Percentiles rank a stretch among this genome's conserved stretches.
Conservation (phyloP, 2,888 invertebrate species). For the Tryphoninae sp. region DNA sequence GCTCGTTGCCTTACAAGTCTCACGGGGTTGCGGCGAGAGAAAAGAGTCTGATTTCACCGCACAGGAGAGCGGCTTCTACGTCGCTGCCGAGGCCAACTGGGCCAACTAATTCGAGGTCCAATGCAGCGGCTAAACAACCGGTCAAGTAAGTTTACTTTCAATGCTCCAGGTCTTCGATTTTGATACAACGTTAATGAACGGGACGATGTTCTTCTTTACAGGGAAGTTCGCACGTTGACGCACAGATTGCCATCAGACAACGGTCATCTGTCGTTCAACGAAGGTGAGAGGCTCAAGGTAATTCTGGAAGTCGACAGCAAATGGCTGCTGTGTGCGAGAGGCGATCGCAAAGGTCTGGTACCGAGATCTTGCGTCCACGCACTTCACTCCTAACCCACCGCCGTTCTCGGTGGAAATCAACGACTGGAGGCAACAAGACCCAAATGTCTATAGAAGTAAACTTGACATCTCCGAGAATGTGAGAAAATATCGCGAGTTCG, state of each 20-base stretch:
- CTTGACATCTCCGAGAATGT: slow-evolving; percentile 30
- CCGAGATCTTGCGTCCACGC: slow-evolving; percentile 86
- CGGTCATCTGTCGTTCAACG: slow-evolving; percentile 89
- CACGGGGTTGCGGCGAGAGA: slow-evolving; percentile 74
- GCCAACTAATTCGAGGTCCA: slow-evolving; percentile 70
- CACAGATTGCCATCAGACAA: slow-evolving; percentile 90
- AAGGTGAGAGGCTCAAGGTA: slow-evolving; percentile 88
- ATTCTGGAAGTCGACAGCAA: slow-evolving; percentile 90
- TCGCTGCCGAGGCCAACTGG: slow-evolving; percentile 84
- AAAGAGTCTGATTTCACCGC: slow-evolving; percentile 79
- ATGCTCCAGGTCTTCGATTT: neutral
- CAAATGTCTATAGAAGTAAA: slow-evolving; percentile 51
- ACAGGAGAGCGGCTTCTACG: slow-evolving; percentile 87
- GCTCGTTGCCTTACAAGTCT: slow-evolving; percentile 87
- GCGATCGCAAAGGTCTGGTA: slow-evolving; percentile 89
- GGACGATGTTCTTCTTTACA: slow-evolving; percentile 70
- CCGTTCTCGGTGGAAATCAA: slow-evolving; percentile 45
- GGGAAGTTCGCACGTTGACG: slow-evolving; percentile 88
- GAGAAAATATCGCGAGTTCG: slow-evolving; percentile 50
- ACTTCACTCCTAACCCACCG: slow-evolving; percentile 77
- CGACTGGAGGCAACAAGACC: slow-evolving; percentile 41
- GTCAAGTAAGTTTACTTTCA: slow-evolving; percentile 80
- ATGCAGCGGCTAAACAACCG: slow-evolving; percentile 73
- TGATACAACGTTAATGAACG: neutral
- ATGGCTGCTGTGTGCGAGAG: slow-evolving; percentile 89